A percentile compares a stretch with the other conserved stretches of the same genome.
Evolutionary conservation across 2,797 vertebrate genomes (phyloP).

Genomic region (Acropternis orthonyx): DNA sequence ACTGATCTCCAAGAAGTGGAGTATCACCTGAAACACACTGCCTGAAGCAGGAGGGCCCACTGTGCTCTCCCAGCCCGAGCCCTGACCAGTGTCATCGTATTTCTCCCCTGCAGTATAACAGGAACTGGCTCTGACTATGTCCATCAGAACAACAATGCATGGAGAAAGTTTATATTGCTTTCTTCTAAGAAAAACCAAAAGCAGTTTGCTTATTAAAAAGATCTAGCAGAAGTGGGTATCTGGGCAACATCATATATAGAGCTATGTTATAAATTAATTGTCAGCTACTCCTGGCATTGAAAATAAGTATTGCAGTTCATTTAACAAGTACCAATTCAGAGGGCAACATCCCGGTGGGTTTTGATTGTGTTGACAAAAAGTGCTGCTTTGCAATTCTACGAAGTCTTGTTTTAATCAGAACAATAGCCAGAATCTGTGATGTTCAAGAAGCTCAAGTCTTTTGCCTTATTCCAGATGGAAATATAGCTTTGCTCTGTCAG

Average conservation of each 20-base stretch:
- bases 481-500: not conserved
- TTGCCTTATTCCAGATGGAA: not conserved
- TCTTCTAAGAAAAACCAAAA: not conserved
- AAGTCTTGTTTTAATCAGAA: conserved; percentile 10
- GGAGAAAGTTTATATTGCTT: not conserved
- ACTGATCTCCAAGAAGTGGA: not conserved
- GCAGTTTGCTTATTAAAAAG: not conserved
- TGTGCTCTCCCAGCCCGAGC: not conserved
- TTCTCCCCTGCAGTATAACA: not conserved
- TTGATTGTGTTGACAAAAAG: not conserved
- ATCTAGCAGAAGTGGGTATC: not conserved
- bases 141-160: not conserved
- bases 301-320: not conserved
- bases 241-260: not conserved
- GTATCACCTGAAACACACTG: not conserved
- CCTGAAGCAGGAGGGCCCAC: not conserved
- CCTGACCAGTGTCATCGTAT: not conserved
- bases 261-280: not conserved
- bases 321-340: not conserved
- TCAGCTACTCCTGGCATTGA: not conserved
- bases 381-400: not conserved
- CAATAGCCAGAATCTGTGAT: not conserved
- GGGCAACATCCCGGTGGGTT: not conserved
- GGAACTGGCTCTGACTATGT: not conserved
- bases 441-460: not conserved